Evolutionary conservation across 2,113 vertebrate genomes (phyloP).

Genomic region (Salvelinus sp.): DNA sequence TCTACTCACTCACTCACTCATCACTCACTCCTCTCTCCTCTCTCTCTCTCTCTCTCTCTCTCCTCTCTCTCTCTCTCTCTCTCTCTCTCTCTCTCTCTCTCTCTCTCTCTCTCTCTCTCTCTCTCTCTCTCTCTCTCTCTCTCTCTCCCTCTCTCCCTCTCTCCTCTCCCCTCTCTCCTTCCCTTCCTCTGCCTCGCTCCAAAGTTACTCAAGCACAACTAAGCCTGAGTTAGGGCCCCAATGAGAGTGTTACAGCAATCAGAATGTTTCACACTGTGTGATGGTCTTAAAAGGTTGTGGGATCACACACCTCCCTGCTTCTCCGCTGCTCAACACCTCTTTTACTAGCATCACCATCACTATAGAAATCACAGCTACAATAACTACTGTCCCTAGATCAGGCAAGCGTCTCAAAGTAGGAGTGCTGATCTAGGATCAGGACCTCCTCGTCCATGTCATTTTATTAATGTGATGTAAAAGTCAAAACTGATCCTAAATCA

Average conservation of each 20-base stretch:
- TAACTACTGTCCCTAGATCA: too few relatives aligned
- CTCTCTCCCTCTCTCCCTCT: background rate
- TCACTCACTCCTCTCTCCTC: background rate
- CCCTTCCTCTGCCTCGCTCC: slow-evolving; percentile 56
- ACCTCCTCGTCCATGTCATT: too few relatives aligned
- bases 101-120: background rate
- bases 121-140: slow-evolving; percentile 50
- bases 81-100: background rate
- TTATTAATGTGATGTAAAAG: too few relatives aligned
- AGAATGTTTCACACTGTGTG: slow-evolving; percentile 60
- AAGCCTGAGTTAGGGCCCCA: slow-evolving; percentile 53
- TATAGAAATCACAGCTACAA: background rate
- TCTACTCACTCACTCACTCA: slow-evolving; percentile 10
- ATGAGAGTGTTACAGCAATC: slow-evolving; percentile 60
- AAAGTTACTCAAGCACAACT: slow-evolving; percentile 64
- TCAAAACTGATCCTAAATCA: too few relatives aligned
- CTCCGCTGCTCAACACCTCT: background rate
- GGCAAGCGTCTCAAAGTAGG: too few relatives aligned
- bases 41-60: background rate
- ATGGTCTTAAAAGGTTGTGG: slow-evolving; percentile 61
- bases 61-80: slow-evolving; percentile 7
- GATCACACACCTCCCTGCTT: slow-evolving; percentile 32
- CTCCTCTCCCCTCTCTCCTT: slow-evolving; percentile 37
- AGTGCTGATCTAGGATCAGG: too few relatives aligned
- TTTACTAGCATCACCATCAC: background rate